Evolutionary conservation across 1,140 invertebrate species (phyloP).

Genomic region (Zaprionus vittiger): DNA sequence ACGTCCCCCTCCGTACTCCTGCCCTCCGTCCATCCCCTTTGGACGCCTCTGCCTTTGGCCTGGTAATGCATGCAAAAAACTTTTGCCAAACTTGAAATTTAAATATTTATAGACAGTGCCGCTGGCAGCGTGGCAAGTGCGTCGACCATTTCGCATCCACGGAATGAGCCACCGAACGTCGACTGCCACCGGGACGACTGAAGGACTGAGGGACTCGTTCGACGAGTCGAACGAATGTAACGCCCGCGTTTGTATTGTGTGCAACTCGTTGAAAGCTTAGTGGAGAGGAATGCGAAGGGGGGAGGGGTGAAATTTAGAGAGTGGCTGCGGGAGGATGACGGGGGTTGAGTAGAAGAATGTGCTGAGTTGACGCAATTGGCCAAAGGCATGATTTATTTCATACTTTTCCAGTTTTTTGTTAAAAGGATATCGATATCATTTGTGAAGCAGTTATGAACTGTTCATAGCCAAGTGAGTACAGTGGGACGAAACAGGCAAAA

Average conservation of each 20-base stretch:
- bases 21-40: background rate
- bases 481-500: background rate
- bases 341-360: slow-evolving; percentile 51
- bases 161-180: slow-evolving; percentile 11
- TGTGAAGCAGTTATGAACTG: slow-evolving; percentile 38
- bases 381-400: slow-evolving; percentile 77
- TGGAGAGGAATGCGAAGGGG: too few species aligned
- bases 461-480: slow-evolving; percentile 14
- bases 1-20: background rate
- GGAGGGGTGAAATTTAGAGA: slow-evolving; percentile 2
- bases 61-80: slow-evolving; percentile 81
- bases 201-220: slow-evolving; percentile 3
- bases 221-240: background rate
- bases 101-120: slow-evolving; percentile 81
- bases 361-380: slow-evolving; percentile 82
- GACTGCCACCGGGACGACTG: background rate
- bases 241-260: slow-evolving; percentile 40
- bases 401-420: slow-evolving; percentile 46
- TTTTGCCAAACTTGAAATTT: slow-evolving; percentile 83
- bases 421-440: slow-evolving; percentile 40
- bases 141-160: slow-evolving; percentile 31
- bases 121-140: slow-evolving; percentile 54
- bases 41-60: slow-evolving; percentile 10
- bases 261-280: slow-evolving; percentile 15
- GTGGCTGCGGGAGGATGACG: background rate